A percentile compares a stretch with the other conserved stretches of the same genome.
Evolutionary conservation across 2,113 vertebrate species (phyloP).

Genomic region (Irena cyanogastra): DNA sequence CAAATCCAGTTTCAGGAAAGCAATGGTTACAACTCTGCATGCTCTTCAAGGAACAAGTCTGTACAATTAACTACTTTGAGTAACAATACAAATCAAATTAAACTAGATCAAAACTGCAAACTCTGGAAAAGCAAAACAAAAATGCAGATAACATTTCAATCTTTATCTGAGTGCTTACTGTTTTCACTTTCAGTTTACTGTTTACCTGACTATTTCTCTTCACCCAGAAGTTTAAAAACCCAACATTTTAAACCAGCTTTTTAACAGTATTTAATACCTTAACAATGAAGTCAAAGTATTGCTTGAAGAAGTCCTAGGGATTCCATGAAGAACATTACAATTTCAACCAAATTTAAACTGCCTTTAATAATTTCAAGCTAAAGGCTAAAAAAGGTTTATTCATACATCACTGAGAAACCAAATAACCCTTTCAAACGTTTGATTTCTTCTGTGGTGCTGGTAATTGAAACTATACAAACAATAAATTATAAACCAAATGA

Average conservation of each 20-base stretch:
- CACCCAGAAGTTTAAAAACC: neutral
- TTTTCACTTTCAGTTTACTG: neutral
- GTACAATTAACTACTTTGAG: neutral
- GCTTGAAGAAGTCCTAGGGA: neutral
- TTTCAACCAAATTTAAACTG: neutral
- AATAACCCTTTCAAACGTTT: neutral
- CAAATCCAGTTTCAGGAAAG: neutral
- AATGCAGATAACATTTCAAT: neutral
- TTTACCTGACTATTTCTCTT: neutral
- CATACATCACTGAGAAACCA: neutral
- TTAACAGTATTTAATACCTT: neutral
- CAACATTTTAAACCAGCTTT: neutral
- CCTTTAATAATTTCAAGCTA: neutral
- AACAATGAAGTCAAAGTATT: neutral
- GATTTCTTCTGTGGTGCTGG: neutral
- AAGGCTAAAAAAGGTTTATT: neutral
- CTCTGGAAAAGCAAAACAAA: neutral
- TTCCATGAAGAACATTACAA: neutral
- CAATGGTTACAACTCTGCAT: neutral
- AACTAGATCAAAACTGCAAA: neutral
- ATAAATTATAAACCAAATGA: neutral
- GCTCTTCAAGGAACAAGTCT: neutral
- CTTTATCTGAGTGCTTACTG: neutral
- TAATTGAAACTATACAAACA: neutral
- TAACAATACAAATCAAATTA: neutral